phyloP scores from a whole-genome alignment of 2,797 vertebrate species.

The Philypnodon macrostomus region DNA sequence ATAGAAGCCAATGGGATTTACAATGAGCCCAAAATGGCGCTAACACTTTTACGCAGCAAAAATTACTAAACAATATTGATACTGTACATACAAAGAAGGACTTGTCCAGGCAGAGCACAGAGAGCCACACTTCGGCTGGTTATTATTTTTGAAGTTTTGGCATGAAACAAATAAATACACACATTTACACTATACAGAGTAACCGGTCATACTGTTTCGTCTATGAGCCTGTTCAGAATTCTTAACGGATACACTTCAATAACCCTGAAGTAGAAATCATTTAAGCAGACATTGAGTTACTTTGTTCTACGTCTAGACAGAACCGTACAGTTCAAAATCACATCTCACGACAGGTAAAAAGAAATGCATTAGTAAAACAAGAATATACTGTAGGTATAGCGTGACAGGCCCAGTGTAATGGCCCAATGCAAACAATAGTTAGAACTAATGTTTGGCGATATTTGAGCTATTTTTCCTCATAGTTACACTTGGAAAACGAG shows the following conservation, averaged over 20 bases:
- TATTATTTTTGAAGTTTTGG: conserved; percentile 65
- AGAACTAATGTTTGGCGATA: no score
- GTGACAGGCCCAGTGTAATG: no score
- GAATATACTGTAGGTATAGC: no score
- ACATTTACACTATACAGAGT: conserved; percentile 79
- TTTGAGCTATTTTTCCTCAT: no score
- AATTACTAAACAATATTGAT: conserved; percentile 86
- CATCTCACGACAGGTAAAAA: neutral
- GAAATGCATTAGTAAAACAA: no score
- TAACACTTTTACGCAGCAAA: conserved; percentile 33
- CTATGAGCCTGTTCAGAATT: conserved; percentile 63
- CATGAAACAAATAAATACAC: conserved; percentile 82
- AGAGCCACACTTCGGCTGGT: conserved; percentile 67
- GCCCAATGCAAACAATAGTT: no score
- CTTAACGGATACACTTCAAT: conserved; percentile 82
- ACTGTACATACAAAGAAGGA: conserved; percentile 78
- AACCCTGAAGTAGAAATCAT: conserved; percentile 84
- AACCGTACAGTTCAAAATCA: conserved; percentile 80
- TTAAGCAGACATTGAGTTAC: conserved; percentile 88
- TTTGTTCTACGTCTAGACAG: conserved; percentile 86
- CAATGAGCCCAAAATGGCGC: conserved; percentile 69
- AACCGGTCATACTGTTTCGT: conserved; percentile 22
- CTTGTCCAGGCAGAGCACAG: conserved; percentile 89
- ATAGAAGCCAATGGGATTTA: conserved; percentile 77
- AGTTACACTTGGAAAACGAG: no score